These are phyloP conservation scores for Sylvia atricapilla DNA, from an alignment of 2,113 vertebrate genomes.

Conservation along the genomic window DNA sequence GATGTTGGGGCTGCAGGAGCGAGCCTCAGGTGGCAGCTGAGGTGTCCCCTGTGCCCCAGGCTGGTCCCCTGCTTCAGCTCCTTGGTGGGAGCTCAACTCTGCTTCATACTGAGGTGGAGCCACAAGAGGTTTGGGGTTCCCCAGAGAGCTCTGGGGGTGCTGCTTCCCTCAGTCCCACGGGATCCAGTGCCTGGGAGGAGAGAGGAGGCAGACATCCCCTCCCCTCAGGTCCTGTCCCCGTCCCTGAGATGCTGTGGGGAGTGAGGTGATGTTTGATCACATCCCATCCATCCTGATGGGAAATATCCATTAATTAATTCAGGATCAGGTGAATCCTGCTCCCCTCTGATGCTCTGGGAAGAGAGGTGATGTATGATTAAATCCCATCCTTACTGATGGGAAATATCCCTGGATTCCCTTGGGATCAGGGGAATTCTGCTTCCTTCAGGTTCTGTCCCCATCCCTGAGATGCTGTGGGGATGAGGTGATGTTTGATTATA, in stretches of 20 bases:
- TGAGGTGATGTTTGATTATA: accelerated
- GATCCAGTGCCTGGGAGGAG: neutral
- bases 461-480: accelerated
- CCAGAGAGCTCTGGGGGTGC: neutral
- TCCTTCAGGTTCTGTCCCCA: no score
- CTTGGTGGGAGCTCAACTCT: constrained; percentile 47
- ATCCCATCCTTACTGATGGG: no score
- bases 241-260: neutral
- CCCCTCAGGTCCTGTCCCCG: neutral
- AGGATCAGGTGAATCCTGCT: neutral
- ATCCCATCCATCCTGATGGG: no score
- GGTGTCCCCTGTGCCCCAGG: neutral
- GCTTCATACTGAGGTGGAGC: constrained; percentile 55
- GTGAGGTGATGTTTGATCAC: no score
- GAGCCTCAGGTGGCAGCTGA: constrained; percentile 22
- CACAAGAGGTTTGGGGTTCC: constrained; percentile 37
- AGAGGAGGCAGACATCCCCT: neutral
- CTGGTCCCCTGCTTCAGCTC: neutral
- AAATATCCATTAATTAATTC: no score
- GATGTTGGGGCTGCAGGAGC: constrained; percentile 50
- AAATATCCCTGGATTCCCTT: accelerated
- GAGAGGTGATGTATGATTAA: neutral
- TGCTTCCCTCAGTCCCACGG: neutral
- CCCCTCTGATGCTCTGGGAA: neutral
- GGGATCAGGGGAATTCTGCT: neutral